Conservation (phyloP, 2,113 vertebrate genomes). For the Sebastes fasciatus region DNA sequence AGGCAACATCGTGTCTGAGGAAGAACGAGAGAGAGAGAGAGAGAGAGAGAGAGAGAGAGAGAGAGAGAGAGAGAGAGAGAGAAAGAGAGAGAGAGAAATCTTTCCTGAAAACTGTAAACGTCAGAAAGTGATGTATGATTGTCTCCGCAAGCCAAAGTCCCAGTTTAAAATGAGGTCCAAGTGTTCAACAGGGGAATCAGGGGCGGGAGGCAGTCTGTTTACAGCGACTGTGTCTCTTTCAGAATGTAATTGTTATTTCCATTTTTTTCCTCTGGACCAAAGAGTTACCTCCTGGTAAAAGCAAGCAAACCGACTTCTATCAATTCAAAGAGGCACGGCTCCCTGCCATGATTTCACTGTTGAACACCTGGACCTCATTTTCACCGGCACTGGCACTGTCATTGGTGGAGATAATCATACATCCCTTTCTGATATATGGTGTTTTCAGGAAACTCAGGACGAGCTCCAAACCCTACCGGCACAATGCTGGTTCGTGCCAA, state of each 20-base stretch:
- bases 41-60: too few relatives aligned
- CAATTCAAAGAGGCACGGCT: conserved; percentile 11
- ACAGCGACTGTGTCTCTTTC: conserved; percentile 7
- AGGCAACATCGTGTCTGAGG: conserved; percentile 43
- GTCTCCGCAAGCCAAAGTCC: neutral
- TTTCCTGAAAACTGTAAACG: neutral
- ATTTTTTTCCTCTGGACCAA: neutral
- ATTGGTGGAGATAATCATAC: conserved; percentile 27
- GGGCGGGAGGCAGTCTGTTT: conserved; percentile 20
- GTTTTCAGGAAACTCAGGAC: conserved; percentile 20
- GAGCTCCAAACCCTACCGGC: neutral
- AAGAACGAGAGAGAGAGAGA: conserved; percentile 1
- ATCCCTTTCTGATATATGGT: conserved; percentile 34
- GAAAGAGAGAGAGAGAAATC: conserved; percentile 4
- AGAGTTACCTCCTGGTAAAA: conserved; percentile 16
- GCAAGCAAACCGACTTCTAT: conserved; percentile 3
- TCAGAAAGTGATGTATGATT: conserved; percentile 20
- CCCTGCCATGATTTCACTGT: conserved; percentile 25
- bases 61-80: conserved; percentile 10
- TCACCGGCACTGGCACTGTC: neutral
- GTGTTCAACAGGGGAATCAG: conserved; percentile 13
- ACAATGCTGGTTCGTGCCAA: conserved; percentile 13
- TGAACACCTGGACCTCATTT: conserved; percentile 53
- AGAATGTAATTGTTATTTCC: conserved; percentile 16
- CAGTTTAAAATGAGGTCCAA: conserved; percentile 40